Percentiles rank a stretch among this genome's conserved stretches.
These are phyloP conservation scores for Orius insidiosus DNA, from an alignment of 1,140 invertebrate genomes.

Conservation along the genomic window DNA sequence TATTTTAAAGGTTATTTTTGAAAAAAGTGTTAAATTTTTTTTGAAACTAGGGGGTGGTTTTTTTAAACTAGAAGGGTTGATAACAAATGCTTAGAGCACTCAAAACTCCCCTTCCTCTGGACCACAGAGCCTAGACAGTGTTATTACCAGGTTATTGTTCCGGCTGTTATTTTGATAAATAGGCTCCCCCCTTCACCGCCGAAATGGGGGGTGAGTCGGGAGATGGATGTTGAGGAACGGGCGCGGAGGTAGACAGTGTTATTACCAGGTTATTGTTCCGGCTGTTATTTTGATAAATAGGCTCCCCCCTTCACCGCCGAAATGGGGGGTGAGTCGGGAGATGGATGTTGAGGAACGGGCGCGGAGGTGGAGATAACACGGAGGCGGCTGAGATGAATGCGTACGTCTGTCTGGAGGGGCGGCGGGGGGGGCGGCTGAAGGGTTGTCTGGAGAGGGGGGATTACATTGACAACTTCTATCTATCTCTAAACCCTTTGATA, in stretches of 20 bases:
- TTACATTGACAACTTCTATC: slow-evolving; percentile 17
- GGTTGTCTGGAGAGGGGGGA: not conserved
- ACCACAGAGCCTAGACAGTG: no score
- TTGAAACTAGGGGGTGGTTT: not conserved
- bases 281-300: slow-evolving; percentile 16
- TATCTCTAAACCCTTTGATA: slow-evolving; percentile 14
- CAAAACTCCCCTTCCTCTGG: not conserved
- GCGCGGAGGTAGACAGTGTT: slow-evolving; percentile 10
- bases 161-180: slow-evolving; percentile 18
- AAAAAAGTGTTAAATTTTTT: no score
- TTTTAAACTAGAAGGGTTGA: not conserved
- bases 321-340: not conserved
- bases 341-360: slow-evolving; percentile 6
- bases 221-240: slow-evolving; percentile 8
- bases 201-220: not conserved
- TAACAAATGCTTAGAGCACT: not conserved
- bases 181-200: not conserved
- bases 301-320: not conserved
- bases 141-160: slow-evolving; percentile 18
- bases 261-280: slow-evolving; percentile 17
- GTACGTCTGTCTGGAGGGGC: no score
- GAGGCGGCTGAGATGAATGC: slow-evolving; percentile 7
- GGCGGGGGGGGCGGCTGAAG: no score
- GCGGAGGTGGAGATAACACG: slow-evolving; percentile 2
- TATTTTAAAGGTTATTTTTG: no score